Conservation (phyloP, 2,888 invertebrate species). For the Pediacus dermestoides region DNA sequence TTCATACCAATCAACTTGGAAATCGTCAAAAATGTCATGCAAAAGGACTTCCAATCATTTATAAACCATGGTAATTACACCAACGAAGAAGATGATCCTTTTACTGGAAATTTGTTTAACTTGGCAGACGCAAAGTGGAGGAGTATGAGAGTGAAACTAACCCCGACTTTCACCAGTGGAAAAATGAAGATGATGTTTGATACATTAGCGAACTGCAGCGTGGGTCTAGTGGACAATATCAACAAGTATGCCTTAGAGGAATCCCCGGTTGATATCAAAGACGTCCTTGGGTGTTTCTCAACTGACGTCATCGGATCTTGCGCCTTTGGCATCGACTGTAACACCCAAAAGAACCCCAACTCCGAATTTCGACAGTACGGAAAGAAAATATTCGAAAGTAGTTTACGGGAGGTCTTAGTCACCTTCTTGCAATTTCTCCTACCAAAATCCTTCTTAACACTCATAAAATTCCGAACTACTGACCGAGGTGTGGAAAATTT, state of each 20-base stretch:
- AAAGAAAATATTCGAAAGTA: constrained; percentile 7
- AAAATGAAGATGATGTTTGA: constrained; percentile 36
- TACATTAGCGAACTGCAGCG: constrained; percentile 36
- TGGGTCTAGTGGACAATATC: constrained; percentile 32
- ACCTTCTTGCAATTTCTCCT: too few species aligned
- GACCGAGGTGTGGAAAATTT: constrained; percentile 20
- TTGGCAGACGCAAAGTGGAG: constrained; percentile 16
- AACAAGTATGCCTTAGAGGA: constrained; percentile 21
- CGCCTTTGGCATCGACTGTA: constrained; percentile 57
- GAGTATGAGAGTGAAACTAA: constrained; percentile 17
- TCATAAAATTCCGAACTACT: too few species aligned
- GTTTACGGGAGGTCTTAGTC: too few species aligned
- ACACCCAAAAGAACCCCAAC: constrained; percentile 53
- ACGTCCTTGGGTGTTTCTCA: constrained; percentile 54
- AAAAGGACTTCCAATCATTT: constrained; percentile 19
- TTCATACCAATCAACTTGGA: constrained; percentile 15
- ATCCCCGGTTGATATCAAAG: constrained; percentile 37
- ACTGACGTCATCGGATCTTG: constrained; percentile 58
- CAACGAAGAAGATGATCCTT: constrained; percentile 18
- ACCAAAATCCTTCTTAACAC: too few species aligned
- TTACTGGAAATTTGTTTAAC: constrained; percentile 21
- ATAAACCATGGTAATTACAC: constrained; percentile 16
- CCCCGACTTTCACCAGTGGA: constrained; percentile 20
- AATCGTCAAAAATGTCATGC: constrained; percentile 16
- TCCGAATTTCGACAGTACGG: constrained; percentile 47